A percentile compares a stretch with the other conserved stretches of the same genome.
These are phyloP conservation scores for Apis laboriosa DNA, from an alignment of 1,140 invertebrate genomes.

Conservation along the genomic window DNA sequence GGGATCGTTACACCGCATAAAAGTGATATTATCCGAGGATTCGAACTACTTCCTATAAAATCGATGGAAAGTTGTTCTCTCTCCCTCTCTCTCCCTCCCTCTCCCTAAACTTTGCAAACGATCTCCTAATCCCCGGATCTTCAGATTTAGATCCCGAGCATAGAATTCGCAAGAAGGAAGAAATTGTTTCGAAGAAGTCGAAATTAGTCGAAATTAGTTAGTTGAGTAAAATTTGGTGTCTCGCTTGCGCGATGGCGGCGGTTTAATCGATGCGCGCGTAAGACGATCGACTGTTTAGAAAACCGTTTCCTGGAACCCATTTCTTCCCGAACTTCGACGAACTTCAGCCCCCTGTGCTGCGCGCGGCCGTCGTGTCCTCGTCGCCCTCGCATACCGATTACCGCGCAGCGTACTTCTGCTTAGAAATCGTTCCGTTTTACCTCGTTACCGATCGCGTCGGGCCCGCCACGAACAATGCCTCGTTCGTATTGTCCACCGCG, in stretches of 20 bases:
- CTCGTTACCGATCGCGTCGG: slow-evolving; percentile 31
- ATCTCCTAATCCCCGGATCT: too few species aligned
- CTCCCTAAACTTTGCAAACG: too few species aligned
- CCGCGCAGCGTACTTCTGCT: background rate
- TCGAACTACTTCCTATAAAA: slow-evolving; percentile 28
- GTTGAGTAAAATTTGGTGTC: too few species aligned
- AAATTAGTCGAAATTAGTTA: too few species aligned
- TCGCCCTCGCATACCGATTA: slow-evolving; percentile 13
- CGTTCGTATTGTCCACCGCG: slow-evolving; percentile 52
- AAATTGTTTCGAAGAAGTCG: too few species aligned
- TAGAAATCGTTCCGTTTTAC: slow-evolving; percentile 43
- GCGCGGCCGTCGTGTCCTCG: background rate
- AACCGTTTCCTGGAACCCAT: slow-evolving; percentile 29
- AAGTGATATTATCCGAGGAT: slow-evolving; percentile 63
- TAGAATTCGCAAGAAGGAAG: too few species aligned
- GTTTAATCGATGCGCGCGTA: slow-evolving; percentile 18
- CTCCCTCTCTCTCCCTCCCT: too few species aligned
- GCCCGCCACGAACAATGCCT: slow-evolving; percentile 35
- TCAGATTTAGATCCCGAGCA: too few species aligned
- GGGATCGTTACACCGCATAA: slow-evolving; percentile 59
- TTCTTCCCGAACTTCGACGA: slow-evolving; percentile 17
- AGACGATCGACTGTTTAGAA: slow-evolving; percentile 26
- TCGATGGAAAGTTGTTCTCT: background rate
- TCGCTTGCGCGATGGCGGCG: background rate
- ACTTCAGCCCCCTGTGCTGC: slow-evolving; percentile 14